phyloP scores from a whole-genome alignment of 2,797 vertebrate species.

The Anabas testudineus region DNA sequence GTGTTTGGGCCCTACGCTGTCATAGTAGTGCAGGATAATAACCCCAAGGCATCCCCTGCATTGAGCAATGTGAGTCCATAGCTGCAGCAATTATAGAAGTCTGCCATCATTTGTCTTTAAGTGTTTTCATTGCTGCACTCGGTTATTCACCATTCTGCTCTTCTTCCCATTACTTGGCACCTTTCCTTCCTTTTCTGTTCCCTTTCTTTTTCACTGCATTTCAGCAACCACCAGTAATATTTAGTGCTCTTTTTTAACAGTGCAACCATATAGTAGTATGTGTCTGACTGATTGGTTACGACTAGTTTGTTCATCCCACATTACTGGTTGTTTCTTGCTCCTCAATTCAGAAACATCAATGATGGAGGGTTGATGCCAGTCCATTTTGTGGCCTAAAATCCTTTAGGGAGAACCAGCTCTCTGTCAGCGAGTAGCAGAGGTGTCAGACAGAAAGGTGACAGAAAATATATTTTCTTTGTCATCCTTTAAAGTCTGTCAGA shows the following conservation, averaged over 20 bases:
- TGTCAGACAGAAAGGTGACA: conserved; percentile 56
- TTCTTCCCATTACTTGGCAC: not conserved
- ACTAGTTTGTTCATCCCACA: not conserved
- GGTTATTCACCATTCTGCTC: not conserved
- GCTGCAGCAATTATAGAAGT: conserved; percentile 27
- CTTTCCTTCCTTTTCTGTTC: not conserved
- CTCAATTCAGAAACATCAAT: conserved; percentile 3
- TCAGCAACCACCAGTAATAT: conserved; percentile 17
- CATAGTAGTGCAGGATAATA: conserved; percentile 39
- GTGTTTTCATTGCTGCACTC: conserved; percentile 15
- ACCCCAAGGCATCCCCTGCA: conserved; percentile 34
- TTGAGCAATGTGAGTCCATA: conserved; percentile 20
- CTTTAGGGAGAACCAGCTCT: conserved; percentile 25
- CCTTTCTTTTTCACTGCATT: conserved; percentile 32
- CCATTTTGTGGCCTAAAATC: conserved; percentile 41
- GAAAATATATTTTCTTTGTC: conserved; percentile 26
- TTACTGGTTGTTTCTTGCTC: not conserved
- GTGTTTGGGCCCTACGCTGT: conserved; percentile 36
- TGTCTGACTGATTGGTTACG: not conserved
- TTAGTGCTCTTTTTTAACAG: conserved; percentile 10
- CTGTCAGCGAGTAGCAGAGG: conserved; percentile 33
- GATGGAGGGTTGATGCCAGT: not conserved
- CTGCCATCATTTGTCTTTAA: conserved; percentile 30
- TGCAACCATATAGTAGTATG: conserved; percentile 2
- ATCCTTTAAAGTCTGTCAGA: conserved; percentile 1